Conservation (phyloP, 2,113 vertebrate species). For the human region DNA sequence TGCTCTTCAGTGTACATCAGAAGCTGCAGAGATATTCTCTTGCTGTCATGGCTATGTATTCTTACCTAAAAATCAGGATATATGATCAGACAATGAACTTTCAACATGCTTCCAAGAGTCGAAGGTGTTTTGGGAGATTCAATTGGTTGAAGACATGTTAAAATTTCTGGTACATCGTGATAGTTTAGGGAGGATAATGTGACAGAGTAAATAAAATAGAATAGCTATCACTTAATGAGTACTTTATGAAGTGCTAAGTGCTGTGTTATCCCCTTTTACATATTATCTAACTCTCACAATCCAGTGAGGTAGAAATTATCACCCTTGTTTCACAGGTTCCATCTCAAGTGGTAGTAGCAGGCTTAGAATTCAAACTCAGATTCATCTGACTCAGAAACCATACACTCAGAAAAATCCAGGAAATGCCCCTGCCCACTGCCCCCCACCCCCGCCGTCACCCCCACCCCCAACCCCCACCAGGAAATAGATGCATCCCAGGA, state of each 20-base stretch:
- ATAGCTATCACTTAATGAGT: background rate
- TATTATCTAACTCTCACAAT: background rate
- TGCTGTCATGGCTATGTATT: background rate
- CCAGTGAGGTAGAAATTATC: background rate
- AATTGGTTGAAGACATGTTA: background rate
- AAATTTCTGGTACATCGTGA: background rate
- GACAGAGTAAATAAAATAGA: background rate
- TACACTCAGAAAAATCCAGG: background rate
- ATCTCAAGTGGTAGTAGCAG: background rate
- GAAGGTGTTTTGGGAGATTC: background rate
- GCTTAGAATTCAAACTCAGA: conserved; percentile 16
- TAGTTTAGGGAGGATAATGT: background rate
- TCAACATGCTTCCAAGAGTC: background rate
- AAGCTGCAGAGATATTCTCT: background rate
- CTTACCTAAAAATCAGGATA: background rate
- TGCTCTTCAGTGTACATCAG: background rate
- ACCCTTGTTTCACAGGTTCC: background rate
- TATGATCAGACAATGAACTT: background rate
- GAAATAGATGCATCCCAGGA: background rate
- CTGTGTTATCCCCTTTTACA: background rate
- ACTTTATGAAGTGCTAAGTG: background rate
- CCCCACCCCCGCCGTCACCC: too few species aligned
- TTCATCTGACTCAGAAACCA: background rate
- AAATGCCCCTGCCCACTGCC: too few species aligned
- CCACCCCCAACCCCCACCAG: too few species aligned